Evolutionary conservation across 2,797 vertebrate genomes (phyloP).

Genomic region (Sandelia bainsii): DNA sequence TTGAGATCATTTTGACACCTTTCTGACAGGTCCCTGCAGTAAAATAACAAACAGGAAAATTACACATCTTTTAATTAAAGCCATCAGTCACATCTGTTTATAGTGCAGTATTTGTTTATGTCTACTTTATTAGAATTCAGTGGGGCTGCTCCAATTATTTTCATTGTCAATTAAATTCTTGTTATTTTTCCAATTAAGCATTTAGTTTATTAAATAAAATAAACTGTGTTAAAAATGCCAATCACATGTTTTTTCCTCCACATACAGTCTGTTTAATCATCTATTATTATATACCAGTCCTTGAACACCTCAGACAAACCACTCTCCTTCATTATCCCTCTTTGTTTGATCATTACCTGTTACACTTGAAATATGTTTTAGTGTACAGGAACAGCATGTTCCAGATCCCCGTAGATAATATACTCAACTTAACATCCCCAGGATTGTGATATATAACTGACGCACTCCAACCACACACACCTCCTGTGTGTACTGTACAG

Average conservation of each 20-base stretch:
- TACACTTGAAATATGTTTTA: neutral
- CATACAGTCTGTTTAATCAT: neutral
- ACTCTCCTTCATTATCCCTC: neutral
- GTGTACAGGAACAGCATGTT: neutral
- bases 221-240: neutral
- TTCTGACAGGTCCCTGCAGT: neutral
- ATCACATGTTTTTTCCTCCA: neutral
- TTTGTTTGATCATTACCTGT: neutral
- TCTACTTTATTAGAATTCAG: neutral
- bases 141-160: neutral
- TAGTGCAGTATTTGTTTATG: neutral
- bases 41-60: neutral
- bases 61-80: neutral
- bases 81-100: neutral
- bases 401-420: neutral
- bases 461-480: no score
- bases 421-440: no score
- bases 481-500: neutral
- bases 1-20: neutral
- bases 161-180: conserved; percentile 6
- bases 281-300: neutral
- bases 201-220: neutral
- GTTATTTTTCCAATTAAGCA: conserved; percentile 9
- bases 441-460: no score
- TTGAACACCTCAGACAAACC: neutral